phyloP scores from a whole-genome alignment of 2,888 invertebrate genomes.

The Allygus modestus region DNA sequence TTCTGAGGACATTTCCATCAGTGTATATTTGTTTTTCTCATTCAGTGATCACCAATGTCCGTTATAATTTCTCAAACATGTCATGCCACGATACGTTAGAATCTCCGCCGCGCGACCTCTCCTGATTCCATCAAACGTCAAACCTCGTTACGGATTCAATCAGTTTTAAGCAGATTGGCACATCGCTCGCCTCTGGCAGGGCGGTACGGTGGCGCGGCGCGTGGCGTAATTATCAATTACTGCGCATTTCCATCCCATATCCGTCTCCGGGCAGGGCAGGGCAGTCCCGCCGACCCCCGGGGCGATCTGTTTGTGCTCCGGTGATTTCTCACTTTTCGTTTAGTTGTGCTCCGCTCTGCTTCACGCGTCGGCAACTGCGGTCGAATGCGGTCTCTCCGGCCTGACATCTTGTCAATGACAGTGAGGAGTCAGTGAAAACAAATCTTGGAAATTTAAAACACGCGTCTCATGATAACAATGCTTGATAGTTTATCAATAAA shows the following conservation, averaged over 20 bases:
- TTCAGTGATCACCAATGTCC: too few relatives aligned
- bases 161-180: slow-evolving; percentile 12
- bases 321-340: slow-evolving; percentile 32
- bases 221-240: slow-evolving; percentile 55
- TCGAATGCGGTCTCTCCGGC: background rate
- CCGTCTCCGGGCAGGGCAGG: slow-evolving; percentile 34
- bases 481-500: too few relatives aligned
- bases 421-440: too few relatives aligned
- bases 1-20: too few relatives aligned
- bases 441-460: too few relatives aligned
- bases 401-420: background rate
- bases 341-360: slow-evolving; percentile 5
- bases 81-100: too few relatives aligned
- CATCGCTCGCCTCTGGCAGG: background rate
- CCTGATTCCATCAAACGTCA: slow-evolving; percentile 15
- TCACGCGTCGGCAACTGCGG: background rate
- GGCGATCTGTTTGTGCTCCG: background rate
- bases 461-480: too few relatives aligned
- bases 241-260: slow-evolving; percentile 46
- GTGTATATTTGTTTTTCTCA: too few relatives aligned
- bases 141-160: slow-evolving; percentile 10
- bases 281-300: background rate
- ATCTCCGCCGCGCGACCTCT: background rate
- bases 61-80: too few relatives aligned
- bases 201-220: background rate